A percentile compares a stretch with the other conserved stretches of the same genome.
Conservation (phyloP, 2,113 vertebrate genomes). For the Siniperca chuatsi region DNA sequence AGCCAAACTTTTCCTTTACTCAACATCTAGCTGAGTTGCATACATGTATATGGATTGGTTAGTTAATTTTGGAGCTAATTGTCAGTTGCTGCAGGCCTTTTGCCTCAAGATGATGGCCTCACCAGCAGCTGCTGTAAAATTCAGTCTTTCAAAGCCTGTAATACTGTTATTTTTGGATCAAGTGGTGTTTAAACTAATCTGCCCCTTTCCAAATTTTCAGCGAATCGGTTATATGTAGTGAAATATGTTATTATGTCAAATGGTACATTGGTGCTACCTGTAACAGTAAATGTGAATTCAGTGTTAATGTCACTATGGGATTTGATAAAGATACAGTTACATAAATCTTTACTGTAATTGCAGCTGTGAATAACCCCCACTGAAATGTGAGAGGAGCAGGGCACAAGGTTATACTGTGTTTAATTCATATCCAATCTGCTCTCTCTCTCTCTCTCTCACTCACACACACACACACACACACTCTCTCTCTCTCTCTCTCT, state of each 20-base stretch:
- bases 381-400: constrained; percentile 15
- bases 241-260: constrained; percentile 15
- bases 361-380: constrained; percentile 10
- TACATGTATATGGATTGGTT: neutral
- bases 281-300: constrained; percentile 23
- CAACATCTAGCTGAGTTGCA: neutral
- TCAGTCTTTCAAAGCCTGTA: neutral
- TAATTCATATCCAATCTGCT: constrained; percentile 18
- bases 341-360: constrained; percentile 9
- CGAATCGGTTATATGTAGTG: neutral
- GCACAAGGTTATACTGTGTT: constrained; percentile 23
- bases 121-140: neutral
- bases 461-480: neutral
- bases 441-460: too few relatives aligned
- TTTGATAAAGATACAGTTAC: constrained; percentile 5
- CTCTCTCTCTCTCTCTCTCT: too few relatives aligned
- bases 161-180: neutral
- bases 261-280: neutral
- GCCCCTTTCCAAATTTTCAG: neutral
- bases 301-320: constrained; percentile 7
- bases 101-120: neutral
- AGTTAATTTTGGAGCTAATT: neutral
- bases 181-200: constrained; percentile 7
- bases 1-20: neutral
- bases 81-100: neutral